Evolutionary conservation across 2,113 vertebrate species (phyloP).

Genomic region (Ictalurus furcatus): DNA sequence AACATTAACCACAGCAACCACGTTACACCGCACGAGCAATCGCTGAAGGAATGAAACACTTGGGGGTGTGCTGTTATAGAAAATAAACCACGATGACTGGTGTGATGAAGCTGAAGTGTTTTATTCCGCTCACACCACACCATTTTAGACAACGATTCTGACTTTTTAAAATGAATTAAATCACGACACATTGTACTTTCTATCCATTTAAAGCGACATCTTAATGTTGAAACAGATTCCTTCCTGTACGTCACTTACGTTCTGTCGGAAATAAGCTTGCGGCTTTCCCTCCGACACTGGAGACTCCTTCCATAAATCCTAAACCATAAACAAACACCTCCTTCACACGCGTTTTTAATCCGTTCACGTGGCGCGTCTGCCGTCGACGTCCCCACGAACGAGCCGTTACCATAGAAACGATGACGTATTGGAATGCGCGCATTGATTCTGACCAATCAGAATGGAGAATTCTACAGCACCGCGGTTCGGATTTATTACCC

Average conservation of each 20-base stretch:
- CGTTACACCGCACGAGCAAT: too few relatives aligned
- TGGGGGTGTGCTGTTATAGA: too few relatives aligned
- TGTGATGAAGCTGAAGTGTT: too few relatives aligned
- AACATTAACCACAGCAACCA: too few relatives aligned
- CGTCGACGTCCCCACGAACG: neutral
- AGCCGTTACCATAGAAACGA: neutral
- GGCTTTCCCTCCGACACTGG: neutral
- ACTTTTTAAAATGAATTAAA: too few relatives aligned
- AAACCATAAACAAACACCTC: neutral
- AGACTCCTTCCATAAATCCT: neutral
- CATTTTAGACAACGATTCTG: neutral
- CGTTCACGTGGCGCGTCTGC: neutral
- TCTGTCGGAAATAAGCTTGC: neutral
- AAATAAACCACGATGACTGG: too few relatives aligned
- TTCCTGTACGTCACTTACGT: too few relatives aligned
- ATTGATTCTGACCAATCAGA: neutral
- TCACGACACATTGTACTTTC: too few relatives aligned
- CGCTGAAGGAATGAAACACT: too few relatives aligned
- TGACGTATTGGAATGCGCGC: neutral
- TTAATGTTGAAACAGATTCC: too few relatives aligned
- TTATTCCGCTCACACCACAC: neutral
- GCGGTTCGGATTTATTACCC: neutral
- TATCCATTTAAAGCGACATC: too few relatives aligned
- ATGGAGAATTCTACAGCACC: neutral
- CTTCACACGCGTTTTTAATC: neutral